Evolutionary conservation across 2,797 vertebrate species (phyloP).

Genomic region (Discoglossus pictus): DNA sequence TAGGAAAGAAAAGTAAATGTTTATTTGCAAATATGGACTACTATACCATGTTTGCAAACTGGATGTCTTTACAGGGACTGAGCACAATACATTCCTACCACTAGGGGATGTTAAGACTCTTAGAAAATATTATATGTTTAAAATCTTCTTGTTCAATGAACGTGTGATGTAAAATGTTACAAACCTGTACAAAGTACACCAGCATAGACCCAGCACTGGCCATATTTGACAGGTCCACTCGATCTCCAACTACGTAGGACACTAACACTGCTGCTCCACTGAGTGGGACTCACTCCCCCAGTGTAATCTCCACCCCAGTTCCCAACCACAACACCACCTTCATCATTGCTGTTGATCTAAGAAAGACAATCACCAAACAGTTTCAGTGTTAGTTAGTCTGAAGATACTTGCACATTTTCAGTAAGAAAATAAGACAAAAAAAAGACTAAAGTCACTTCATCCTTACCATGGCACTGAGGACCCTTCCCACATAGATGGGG

Average conservation of each 20-base stretch:
- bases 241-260: constrained; percentile 85
- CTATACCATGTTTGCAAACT: too few species aligned
- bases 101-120: too few species aligned
- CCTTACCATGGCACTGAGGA: constrained; percentile 86
- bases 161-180: constrained; percentile 36
- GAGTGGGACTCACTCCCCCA: constrained; percentile 74
- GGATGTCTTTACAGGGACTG: too few species aligned
- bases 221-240: constrained; percentile 80
- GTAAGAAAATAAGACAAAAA: too few species aligned
- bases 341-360: constrained; percentile 87
- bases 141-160: too few species aligned
- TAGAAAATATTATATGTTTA: too few species aligned
- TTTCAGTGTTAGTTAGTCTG: too few species aligned
- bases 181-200: constrained; percentile 89
- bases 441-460: background rate
- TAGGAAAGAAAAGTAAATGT: too few species aligned
- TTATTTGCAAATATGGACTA: too few species aligned
- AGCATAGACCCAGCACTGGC: constrained; percentile 97
- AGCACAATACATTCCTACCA: too few species aligned
- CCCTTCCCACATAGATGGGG: constrained; percentile 76
- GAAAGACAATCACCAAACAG: too few species aligned
- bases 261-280: constrained; percentile 85
- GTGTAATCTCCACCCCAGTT: constrained; percentile 82
- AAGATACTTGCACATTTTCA: too few species aligned
- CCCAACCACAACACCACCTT: constrained; percentile 82